Base-by-base conservation (phyloP, 2,797 vertebrate species). In the Melanotaenia parkinsoni region DNA sequence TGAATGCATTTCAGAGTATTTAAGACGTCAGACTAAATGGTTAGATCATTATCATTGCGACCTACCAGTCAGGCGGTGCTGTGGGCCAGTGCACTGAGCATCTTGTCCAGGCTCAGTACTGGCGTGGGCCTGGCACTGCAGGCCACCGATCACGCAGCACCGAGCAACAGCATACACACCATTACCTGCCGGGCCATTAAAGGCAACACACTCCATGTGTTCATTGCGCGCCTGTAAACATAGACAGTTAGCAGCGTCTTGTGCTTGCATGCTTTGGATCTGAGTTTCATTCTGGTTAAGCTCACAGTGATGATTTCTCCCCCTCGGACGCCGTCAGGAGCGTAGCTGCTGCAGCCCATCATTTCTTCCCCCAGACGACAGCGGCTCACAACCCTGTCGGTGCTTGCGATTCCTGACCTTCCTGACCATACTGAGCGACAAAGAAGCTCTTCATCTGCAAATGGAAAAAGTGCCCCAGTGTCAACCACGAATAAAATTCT, bases 361-460 rank as follows among this genome's bases (percentile, higher is more conserved):
- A 98, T 95, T 88, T 96, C 94, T 89, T 98, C 96, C 0, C 86
- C 70, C 0, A 10, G 1, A 1, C 92, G 87, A 3, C 96, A 97
- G 79, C 11, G 90, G 58, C 88, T 93, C 57, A 74, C 8, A 0
- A 90, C 92, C 0, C 24, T 80, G 67, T 94, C 89, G 0, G 5
- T 63, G 2, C 45, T 26, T 0, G 67, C 56, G 9, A 74, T 86
- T 12, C 89, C 95, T 0, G 95, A 97, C 86, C 58, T 91, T 0
- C 90, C 90, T 0, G 96, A 98, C 96, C 97, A 97, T 90, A 96
- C 95, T 0, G 96, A 96, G 67, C 96, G 95, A 80, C 97, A 98
- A 24, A 95, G 84, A 43, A 97, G 93, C 76, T 86, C 92, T 71
- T 75, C 82, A 0, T 81, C 96, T 97, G 72, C 71, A n/a, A 51